Conservation (phyloP, 2,888 invertebrate genomes). For the Acleris literana region DNA sequence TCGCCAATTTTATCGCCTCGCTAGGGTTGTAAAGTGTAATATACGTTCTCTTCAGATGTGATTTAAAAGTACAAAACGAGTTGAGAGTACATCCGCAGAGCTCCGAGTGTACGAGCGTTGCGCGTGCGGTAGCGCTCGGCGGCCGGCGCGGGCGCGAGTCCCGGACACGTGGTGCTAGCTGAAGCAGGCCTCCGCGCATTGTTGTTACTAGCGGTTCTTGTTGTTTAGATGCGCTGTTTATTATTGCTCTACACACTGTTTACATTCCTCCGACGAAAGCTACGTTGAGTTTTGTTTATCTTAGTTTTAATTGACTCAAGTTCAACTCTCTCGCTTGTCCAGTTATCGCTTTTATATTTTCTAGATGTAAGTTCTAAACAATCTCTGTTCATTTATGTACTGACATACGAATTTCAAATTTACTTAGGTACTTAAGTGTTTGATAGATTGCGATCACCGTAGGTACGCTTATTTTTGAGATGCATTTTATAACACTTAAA, state of each 20-base stretch:
- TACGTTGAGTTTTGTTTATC: slow-evolving; percentile 80
- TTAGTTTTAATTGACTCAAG: slow-evolving; percentile 72
- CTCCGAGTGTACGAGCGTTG: slow-evolving; percentile 15
- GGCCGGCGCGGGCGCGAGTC: neutral
- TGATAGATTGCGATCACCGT: slow-evolving; percentile 61
- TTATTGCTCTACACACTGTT: slow-evolving; percentile 77
- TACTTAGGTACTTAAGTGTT: slow-evolving; percentile 77
- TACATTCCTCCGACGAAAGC: slow-evolving; percentile 80
- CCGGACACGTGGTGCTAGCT: slow-evolving; percentile 68
- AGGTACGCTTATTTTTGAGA: slow-evolving; percentile 76
- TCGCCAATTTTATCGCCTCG: slow-evolving; percentile 26
- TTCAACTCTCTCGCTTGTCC: slow-evolving; percentile 68
- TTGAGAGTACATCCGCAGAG: slow-evolving; percentile 47
- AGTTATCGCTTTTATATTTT: slow-evolving; percentile 70
- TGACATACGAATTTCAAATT: slow-evolving; percentile 72
- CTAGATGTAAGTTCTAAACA: slow-evolving; percentile 69
- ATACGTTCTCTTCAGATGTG: slow-evolving; percentile 63
- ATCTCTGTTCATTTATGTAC: slow-evolving; percentile 65
- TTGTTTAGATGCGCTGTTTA: slow-evolving; percentile 72
- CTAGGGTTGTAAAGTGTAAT: slow-evolving; percentile 37
- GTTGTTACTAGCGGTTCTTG: slow-evolving; percentile 76
- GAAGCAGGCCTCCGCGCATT: slow-evolving; percentile 70
- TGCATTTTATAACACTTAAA: slow-evolving; percentile 60
- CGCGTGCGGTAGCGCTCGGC: neutral
- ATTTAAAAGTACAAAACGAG: slow-evolving; percentile 75